A percentile compares a stretch with the other conserved stretches of the same genome.
phyloP scores from a whole-genome alignment of 2,888 invertebrate species.

The Zygaena filipendulae region DNA sequence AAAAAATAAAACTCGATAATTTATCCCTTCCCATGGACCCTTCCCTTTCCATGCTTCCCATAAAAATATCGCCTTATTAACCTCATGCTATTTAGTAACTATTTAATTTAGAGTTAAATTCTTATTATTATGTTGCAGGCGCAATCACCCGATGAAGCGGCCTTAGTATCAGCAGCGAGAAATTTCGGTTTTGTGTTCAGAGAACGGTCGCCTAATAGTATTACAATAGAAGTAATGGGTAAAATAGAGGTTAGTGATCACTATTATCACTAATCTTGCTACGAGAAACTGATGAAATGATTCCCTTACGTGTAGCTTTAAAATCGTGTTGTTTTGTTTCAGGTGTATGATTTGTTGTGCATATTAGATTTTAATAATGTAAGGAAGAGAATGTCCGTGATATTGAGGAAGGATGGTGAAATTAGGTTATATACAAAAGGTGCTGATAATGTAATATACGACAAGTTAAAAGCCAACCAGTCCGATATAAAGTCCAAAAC shows the following conservation, averaged over 20 bases:
- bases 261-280: no score
- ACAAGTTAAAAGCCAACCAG: conserved; percentile 82
- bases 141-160: conserved; percentile 98
- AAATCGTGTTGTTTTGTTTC: no score
- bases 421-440: conserved; percentile 96
- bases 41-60: no score
- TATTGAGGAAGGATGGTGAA: conserved; percentile 83
- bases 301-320: no score
- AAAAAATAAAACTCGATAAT: no score
- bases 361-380: conserved; percentile 99
- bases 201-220: conserved; percentile 91
- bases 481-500: conserved; percentile 83
- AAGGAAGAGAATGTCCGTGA: conserved; percentile 98
- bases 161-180: conserved; percentile 95
- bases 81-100: no score
- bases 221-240: conserved; percentile 90
- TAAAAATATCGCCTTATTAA: no score
- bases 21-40: no score
- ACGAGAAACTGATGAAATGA: no score
- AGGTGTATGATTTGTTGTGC: conserved; percentile 95
- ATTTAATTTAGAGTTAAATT: neutral
- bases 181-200: conserved; percentile 99
- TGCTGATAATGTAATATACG: conserved; percentile 98
- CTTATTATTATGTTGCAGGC: conserved; percentile 68
- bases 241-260: conserved; percentile 74